Evolutionary conservation across 2,888 invertebrate genomes (phyloP), one percentile per base, ranked within the genome.

Genomic region (Petrophora chlorosata): DNA sequence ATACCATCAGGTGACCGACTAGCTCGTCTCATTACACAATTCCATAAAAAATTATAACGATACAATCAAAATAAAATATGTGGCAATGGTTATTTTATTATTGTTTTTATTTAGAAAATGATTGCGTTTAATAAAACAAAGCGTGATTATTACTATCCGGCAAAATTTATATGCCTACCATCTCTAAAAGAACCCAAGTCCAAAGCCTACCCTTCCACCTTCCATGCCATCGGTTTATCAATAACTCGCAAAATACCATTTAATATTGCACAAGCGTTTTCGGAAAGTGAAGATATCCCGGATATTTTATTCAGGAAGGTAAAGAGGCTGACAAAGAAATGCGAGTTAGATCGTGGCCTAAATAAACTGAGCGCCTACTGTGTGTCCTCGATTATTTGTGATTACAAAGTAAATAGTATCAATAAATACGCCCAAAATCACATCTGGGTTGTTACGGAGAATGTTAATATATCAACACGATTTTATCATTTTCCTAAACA

Each of bases 271-370:
- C 62, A 65, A 61, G 64, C 71, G 72, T 70, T 67, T 65, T 58
- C 57, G 58, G 67, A 62, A 72, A 81, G 76, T 76, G 76, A 78
- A 82, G 82, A 79, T 85, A 82, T 82, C 80, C 73, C 81, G 80
- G 84, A 89, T 88, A 89, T 88, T 87, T 86, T 83, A 88, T 85
- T 80, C 70, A 73, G 73, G 65, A 73, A 83, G 83, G 83, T 82
- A 82, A 84, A 83, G 82, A 84, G 85, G 77, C 84, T 78, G 76
- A 85, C 86, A 86, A 87, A 86, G 87, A 86, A 85, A 85, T 84
- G 82, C 75, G 82, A 82, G 82, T 77, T 77, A 80, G 79, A 79
- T 79, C 80, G 80, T 65, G 63, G 74, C 83, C 84, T 86, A 85
- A 82, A 85, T 83, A 86, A 87, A 86, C 82, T 65, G 65, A 50